Conservation (phyloP, 2,888 invertebrate genomes). For the Eupithecia pulchellata region DNA sequence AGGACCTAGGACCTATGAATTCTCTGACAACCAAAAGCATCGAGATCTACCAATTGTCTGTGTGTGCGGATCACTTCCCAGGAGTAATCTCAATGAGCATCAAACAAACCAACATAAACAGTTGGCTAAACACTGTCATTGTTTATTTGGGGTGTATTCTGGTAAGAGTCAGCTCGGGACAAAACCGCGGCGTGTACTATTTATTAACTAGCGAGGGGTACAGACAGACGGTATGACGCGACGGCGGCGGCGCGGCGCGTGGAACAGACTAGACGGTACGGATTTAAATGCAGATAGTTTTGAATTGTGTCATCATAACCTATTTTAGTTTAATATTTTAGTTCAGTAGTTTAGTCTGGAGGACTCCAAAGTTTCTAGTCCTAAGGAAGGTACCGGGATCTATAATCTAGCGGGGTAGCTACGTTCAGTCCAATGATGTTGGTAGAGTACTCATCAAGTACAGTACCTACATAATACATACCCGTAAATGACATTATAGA, state of each 20-base stretch:
- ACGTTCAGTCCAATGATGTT: neutral
- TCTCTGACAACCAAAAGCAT: neutral
- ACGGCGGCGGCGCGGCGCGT: neutral
- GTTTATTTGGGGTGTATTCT: slow-evolving; percentile 28
- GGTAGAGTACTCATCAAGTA: neutral
- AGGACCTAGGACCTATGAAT: too few relatives aligned
- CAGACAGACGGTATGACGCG: slow-evolving; percentile 38
- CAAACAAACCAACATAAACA: neutral
- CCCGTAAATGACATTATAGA: neutral
- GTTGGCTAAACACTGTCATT: slow-evolving; percentile 15
- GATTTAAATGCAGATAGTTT: slow-evolving; percentile 27
- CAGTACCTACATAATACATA: neutral
- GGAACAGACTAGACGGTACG: slow-evolving; percentile 20
- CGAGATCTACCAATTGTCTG: neutral
- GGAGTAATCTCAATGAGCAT: neutral
- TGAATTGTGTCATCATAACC: slow-evolving; percentile 1
- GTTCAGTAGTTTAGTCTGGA: neutral
- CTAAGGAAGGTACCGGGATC: neutral
- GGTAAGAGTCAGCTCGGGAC: slow-evolving; percentile 20
- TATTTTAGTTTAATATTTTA: neutral
- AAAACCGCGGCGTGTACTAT: slow-evolving; percentile 27
- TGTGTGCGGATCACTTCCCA: neutral
- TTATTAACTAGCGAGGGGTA: slow-evolving; percentile 30
- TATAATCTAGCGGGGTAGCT: neutral
- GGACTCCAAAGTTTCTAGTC: neutral